Conservation (phyloP, 2,888 invertebrate genomes). For the Baccha elongata region DNA sequence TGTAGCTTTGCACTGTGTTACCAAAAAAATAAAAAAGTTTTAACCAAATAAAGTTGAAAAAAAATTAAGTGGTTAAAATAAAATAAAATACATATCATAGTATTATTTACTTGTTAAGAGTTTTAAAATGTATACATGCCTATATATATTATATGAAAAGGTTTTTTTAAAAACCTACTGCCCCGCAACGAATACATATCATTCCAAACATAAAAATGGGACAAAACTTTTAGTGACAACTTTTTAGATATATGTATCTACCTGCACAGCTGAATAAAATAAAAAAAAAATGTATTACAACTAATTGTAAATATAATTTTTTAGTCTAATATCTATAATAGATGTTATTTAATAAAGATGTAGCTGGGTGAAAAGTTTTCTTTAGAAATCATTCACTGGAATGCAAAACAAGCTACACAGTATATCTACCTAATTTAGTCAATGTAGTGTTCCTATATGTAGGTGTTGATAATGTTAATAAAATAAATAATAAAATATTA, state of each 20-base stretch:
- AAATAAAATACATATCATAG: slow-evolving; percentile 68
- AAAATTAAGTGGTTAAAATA: slow-evolving; percentile 39
- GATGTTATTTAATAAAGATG: slow-evolving; percentile 34
- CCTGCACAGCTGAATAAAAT: no score
- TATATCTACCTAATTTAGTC: no score
- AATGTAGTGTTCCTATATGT: slow-evolving; percentile 40
- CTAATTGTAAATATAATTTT: slow-evolving; percentile 12
- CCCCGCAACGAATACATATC: slow-evolving; percentile 82
- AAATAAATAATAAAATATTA: background rate
- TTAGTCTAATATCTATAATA: background rate
- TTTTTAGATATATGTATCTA: slow-evolving; percentile 35
- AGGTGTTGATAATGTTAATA: slow-evolving; percentile 41
- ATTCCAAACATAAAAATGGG: slow-evolving; percentile 73
- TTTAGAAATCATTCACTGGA: slow-evolving; percentile 18
- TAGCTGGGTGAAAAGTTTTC: slow-evolving; percentile 35
- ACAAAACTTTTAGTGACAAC: slow-evolving; percentile 7
- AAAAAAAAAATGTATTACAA: background rate
- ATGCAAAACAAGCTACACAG: background rate
- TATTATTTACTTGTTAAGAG: slow-evolving; percentile 49
- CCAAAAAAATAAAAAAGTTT: slow-evolving; percentile 13
- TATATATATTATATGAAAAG: slow-evolving; percentile 3
- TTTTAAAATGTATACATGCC: slow-evolving; percentile 12
- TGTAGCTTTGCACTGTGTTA: slow-evolving; percentile 44
- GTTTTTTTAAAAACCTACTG: slow-evolving; percentile 51
- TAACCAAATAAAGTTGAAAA: slow-evolving; percentile 19